Evolutionary conservation across 2,113 vertebrate genomes (phyloP).

Genomic region (Python bivittatus): DNA sequence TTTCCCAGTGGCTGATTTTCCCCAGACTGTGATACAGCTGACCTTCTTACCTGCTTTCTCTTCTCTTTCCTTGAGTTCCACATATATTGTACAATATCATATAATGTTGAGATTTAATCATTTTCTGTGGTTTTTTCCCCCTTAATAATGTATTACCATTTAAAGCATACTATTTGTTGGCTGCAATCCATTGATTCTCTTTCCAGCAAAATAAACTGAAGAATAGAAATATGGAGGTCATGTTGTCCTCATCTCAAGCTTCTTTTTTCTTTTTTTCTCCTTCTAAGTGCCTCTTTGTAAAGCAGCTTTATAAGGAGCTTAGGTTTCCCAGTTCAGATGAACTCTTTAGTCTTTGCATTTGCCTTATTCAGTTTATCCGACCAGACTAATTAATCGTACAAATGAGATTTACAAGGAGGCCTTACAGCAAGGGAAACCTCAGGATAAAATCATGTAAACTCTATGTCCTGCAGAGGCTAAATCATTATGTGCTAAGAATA

Average conservation of each 20-base stretch:
- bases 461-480: constrained; percentile 45
- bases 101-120: neutral
- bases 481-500: constrained; percentile 26
- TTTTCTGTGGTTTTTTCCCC: neutral
- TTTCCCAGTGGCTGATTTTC: neutral
- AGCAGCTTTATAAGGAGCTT: constrained; percentile 50
- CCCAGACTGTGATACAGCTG: neutral
- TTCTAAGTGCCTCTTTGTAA: constrained; percentile 30
- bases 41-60: neutral
- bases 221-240: rapidly evolving
- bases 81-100: neutral
- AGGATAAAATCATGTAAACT: constrained; percentile 59
- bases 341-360: constrained; percentile 36
- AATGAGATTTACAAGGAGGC: constrained; percentile 59
- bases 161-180: neutral
- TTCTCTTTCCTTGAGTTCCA: neutral
- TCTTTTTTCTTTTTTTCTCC: neutral
- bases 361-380: constrained; percentile 38
- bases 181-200: neutral
- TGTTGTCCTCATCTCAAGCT: neutral
- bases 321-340: constrained; percentile 42
- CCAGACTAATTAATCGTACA: constrained; percentile 53
- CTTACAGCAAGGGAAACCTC: constrained; percentile 43
- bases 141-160: neutral
- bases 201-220: neutral